phyloP scores from a whole-genome alignment of 2,888 invertebrate species.

The Deladenus siricidicola region DNA sequence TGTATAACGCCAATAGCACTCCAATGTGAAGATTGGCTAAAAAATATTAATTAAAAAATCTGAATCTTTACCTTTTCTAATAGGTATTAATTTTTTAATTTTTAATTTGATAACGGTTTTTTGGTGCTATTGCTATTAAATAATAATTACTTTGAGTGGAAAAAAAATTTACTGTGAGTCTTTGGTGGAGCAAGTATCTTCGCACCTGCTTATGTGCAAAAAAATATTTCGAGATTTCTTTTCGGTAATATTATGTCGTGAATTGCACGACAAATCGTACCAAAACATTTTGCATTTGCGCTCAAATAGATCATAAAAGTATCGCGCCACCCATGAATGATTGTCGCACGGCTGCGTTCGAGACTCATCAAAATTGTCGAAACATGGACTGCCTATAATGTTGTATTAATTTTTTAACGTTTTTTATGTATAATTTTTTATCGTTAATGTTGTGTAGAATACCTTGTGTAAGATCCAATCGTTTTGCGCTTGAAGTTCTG shows the following conservation, averaged over 20 bases:
- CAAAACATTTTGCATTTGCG: slow-evolving; percentile 44
- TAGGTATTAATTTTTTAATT: too few species aligned
- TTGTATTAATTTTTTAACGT: neutral
- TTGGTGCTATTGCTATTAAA: too few species aligned
- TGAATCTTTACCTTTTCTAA: too few species aligned
- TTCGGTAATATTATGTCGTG: neutral
- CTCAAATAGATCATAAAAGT: slow-evolving; percentile 24
- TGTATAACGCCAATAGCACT: slow-evolving; percentile 3
- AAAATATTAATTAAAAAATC: neutral
- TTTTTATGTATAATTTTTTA: slow-evolving; percentile 1
- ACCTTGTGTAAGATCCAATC: neutral
- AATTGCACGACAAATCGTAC: slow-evolving; percentile 44
- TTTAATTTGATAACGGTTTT: too few species aligned
- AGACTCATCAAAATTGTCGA: slow-evolving; percentile 27
- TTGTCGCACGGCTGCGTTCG: slow-evolving; percentile 20
- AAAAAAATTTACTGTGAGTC: neutral
- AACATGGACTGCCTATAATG: slow-evolving; percentile 8
- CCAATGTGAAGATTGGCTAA: neutral
- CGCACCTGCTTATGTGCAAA: slow-evolving; percentile 23
- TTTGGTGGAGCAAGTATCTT: slow-evolving; percentile 20
- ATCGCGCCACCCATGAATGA: slow-evolving; percentile 26
- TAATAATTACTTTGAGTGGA: too few species aligned
- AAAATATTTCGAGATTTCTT: slow-evolving; percentile 25
- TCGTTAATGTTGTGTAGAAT: neutral
- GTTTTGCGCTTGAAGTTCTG: slow-evolving; percentile 2